phyloP scores from a whole-genome alignment of 2,797 vertebrate genomes.

The Chloroceryle amazona region DNA sequence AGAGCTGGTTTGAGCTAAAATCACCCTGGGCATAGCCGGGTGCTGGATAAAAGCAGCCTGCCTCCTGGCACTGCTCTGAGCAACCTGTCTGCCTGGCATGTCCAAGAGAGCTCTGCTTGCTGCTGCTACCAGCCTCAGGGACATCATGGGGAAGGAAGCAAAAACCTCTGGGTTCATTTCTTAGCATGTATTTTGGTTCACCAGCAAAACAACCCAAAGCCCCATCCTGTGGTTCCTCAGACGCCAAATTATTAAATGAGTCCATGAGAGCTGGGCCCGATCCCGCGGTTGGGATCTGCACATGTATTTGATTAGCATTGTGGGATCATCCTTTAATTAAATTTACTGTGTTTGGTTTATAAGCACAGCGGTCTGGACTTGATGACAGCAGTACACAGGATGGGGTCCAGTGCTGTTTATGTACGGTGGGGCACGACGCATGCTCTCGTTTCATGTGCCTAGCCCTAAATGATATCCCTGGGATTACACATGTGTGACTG shows the following conservation, averaged over 20 bases:
- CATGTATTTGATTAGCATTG: constrained; percentile 31
- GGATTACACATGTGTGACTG: background rate
- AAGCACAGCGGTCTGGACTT: constrained; percentile 17
- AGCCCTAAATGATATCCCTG: constrained; percentile 4
- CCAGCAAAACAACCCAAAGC: background rate
- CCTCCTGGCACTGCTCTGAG: background rate
- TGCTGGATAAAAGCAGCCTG: background rate
- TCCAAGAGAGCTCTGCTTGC: background rate
- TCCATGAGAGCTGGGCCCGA: background rate
- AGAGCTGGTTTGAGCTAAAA: background rate
- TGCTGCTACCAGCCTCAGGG: background rate
- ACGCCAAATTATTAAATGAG: background rate
- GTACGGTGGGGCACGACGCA: background rate
- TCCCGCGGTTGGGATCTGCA: background rate
- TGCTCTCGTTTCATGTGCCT: background rate
- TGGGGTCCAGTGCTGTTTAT: constrained; percentile 13
- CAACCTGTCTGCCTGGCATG: background rate
- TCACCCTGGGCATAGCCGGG: background rate
- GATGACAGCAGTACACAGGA: constrained; percentile 59
- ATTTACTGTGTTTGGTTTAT: constrained; percentile 54
- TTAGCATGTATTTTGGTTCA: background rate
- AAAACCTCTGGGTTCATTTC: background rate
- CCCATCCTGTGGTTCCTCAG: background rate
- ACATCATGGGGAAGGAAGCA: background rate
- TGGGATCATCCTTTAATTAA: constrained; percentile 58